Percentiles rank a stretch among this genome's conserved stretches.
These are phyloP conservation scores for Coregonus clupeaformis DNA, from an alignment of 2,113 vertebrate genomes.

Conservation along the genomic window DNA sequence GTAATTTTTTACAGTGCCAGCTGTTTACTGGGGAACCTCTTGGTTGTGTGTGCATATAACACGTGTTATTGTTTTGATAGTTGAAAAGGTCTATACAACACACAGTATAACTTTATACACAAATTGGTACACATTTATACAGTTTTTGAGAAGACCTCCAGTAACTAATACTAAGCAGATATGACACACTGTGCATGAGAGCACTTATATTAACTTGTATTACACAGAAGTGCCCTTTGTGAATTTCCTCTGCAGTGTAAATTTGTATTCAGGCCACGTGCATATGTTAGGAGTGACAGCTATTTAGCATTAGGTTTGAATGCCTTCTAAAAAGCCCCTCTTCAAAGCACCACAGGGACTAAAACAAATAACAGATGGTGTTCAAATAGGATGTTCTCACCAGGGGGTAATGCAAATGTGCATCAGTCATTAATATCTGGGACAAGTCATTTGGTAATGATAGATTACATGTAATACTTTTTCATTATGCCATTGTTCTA, in stretches of 20 bases:
- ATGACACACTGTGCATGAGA: too few relatives aligned
- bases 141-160: too few relatives aligned
- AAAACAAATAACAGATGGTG: constrained; percentile 75
- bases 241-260: constrained; percentile 5
- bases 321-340: constrained; percentile 67
- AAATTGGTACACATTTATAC: too few relatives aligned
- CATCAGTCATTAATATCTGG: constrained; percentile 64
- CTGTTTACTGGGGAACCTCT: too few relatives aligned
- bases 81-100: too few relatives aligned
- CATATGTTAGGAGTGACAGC: constrained; percentile 57
- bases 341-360: constrained; percentile 60
- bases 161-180: too few relatives aligned
- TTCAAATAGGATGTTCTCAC: constrained; percentile 65
- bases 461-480: constrained; percentile 21
- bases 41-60: too few relatives aligned
- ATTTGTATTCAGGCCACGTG: constrained; percentile 59
- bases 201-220: not conserved
- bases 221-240: constrained; percentile 22
- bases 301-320: constrained; percentile 73
- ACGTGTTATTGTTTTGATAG: too few relatives aligned
- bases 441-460: constrained; percentile 58
- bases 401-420: constrained; percentile 64
- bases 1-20: too few relatives aligned
- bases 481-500: constrained; percentile 11
- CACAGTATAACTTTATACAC: too few relatives aligned